A percentile compares a stretch with the other conserved stretches of the same genome.
phyloP scores from a whole-genome alignment of 2,797 vertebrate species.

The Pelodytes ibericus region DNA sequence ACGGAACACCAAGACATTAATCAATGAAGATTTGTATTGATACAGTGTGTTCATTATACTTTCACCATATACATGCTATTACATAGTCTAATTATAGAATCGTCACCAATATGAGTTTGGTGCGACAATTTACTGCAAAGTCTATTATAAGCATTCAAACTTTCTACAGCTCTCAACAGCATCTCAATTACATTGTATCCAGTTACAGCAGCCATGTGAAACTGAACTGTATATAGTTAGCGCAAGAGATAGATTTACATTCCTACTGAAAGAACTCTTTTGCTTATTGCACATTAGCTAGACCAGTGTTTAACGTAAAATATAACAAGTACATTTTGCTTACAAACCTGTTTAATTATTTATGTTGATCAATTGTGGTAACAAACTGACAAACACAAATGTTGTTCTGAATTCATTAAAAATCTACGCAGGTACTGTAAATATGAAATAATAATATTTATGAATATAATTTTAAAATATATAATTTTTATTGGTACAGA shows the following conservation, averaged over 20 bases:
- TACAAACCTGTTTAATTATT: background rate
- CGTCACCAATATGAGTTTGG: background rate
- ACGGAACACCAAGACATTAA: background rate
- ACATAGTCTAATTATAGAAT: background rate
- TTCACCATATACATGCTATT: background rate
- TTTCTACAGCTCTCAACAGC: conserved; percentile 43
- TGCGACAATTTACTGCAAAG: background rate
- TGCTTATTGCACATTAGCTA: conserved; percentile 26
- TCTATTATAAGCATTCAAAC: conserved; percentile 23
- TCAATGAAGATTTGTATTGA: background rate
- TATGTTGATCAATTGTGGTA: background rate
- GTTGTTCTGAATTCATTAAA: background rate
- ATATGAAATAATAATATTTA: too few species aligned
- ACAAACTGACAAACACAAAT: background rate
- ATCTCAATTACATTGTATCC: conserved; percentile 52
- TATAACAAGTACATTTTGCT: background rate
- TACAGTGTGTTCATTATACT: background rate
- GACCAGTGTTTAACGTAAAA: conserved; percentile 3
- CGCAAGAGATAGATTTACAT: conserved; percentile 46
- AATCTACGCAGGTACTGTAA: background rate
- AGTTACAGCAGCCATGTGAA: conserved; percentile 51
- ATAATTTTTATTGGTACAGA: too few species aligned
- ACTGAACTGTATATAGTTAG: conserved; percentile 46
- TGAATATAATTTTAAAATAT: too few species aligned
- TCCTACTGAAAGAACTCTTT: conserved; percentile 22